Conservation (phyloP, 2,888 invertebrate species). For the Drosophila seclusa region DNA sequence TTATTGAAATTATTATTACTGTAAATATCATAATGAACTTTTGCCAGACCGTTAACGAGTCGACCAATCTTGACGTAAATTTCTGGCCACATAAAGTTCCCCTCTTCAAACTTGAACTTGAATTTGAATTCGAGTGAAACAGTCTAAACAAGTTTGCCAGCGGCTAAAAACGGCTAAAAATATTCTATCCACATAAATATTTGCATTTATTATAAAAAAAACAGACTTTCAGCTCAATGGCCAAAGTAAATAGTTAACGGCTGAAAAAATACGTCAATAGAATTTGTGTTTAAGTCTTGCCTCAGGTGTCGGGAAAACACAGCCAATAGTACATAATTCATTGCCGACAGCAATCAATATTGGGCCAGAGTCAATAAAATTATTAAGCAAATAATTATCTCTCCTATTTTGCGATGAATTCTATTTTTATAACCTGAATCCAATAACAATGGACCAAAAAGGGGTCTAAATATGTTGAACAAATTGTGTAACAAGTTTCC, state of each 20-base stretch:
- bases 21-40: neutral
- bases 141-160: constrained; percentile 20
- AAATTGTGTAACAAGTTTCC: neutral
- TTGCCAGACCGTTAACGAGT: neutral
- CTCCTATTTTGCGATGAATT: neutral
- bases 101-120: constrained; percentile 52
- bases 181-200: constrained; percentile 48
- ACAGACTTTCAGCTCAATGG: constrained; percentile 16
- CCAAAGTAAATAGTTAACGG: constrained; percentile 49
- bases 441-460: neutral
- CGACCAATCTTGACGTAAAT: neutral
- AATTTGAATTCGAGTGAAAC: constrained; percentile 15
- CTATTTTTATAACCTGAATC: neutral
- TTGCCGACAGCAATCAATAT: constrained; percentile 25
- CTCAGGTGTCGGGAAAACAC: constrained; percentile 6
- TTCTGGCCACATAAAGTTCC: constrained; percentile 7
- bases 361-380: constrained; percentile 12
- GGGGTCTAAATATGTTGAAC: neutral
- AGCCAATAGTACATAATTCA: constrained; percentile 31
- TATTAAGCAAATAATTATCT: neutral
- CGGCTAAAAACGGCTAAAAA: constrained; percentile 26
- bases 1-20: neutral
- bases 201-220: constrained; percentile 22
- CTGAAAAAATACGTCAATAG: constrained; percentile 40
- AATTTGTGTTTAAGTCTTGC: constrained; percentile 21